These are phyloP conservation scores for Noctuana brunneofusca DNA, from an alignment of 2,888 invertebrate species.

Conservation along the genomic window DNA sequence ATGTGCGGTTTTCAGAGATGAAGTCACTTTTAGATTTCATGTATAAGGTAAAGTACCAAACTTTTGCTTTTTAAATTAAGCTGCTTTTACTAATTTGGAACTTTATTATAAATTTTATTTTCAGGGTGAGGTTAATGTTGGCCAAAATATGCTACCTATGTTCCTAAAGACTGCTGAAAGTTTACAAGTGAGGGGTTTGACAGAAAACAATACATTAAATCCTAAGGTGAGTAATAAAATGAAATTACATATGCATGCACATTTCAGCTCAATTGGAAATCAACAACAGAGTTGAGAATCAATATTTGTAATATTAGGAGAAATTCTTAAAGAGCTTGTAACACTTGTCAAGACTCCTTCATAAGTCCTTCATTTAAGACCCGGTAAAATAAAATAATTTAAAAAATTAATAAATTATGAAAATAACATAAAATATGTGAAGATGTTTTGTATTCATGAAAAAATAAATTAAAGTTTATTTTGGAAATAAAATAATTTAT, in stretches of 20 bases:
- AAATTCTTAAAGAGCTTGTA: too few species aligned
- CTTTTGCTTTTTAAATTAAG: background rate
- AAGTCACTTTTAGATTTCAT: conserved; percentile 95
- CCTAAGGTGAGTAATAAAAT: conserved; percentile 67
- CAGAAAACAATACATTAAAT: conserved; percentile 90
- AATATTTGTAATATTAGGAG: too few species aligned
- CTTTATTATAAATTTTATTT: conserved; percentile 46
- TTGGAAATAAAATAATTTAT: too few species aligned
- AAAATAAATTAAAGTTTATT: too few species aligned
- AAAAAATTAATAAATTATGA: too few species aligned
- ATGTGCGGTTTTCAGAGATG: conserved; percentile 94
- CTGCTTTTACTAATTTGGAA: background rate
- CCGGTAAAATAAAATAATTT: too few species aligned
- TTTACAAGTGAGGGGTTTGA: conserved; percentile 93
- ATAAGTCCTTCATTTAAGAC: too few species aligned
- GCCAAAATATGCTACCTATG: conserved; percentile 94
- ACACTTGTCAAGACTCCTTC: too few species aligned
- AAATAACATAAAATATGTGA: too few species aligned
- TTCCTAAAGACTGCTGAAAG: conserved; percentile 96
- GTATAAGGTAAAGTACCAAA: conserved; percentile 87
- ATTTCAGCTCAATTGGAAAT: background rate
- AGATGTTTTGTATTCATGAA: too few species aligned
- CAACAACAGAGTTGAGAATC: too few species aligned
- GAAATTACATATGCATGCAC: background rate
- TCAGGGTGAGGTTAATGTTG: conserved; percentile 93